Evolutionary conservation across 2,797 vertebrate species (phyloP).

Genomic region (Pseudopleuronectes americanus): DNA sequence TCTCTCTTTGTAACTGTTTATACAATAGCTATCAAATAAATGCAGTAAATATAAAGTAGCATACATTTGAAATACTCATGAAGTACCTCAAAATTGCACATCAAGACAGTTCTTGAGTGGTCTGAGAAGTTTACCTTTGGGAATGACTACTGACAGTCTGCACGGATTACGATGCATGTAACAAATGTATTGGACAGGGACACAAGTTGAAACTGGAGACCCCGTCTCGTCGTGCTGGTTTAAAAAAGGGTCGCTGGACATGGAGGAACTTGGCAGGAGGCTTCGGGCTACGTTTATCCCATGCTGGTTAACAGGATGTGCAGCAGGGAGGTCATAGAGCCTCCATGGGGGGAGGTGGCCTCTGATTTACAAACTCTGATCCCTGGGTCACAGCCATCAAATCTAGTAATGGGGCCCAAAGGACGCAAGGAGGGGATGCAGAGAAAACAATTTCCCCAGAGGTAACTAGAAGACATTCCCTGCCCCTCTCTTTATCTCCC

Average conservation of each 20-base stretch:
- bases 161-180: background rate
- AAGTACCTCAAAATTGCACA: background rate
- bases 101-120: too few species aligned
- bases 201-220: background rate
- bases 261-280: slow-evolving; percentile 40
- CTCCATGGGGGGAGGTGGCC: slow-evolving; percentile 44
- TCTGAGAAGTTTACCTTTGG: background rate
- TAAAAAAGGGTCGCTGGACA: slow-evolving; percentile 1
- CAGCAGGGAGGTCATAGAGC: slow-evolving; percentile 54
- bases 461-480: slow-evolving; percentile 72
- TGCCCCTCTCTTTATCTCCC: slow-evolving; percentile 20
- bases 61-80: background rate
- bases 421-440: slow-evolving; percentile 40
- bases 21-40: too few species aligned
- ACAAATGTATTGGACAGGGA: background rate
- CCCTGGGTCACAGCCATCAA: slow-evolving; percentile 35
- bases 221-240: background rate
- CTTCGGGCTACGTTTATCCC: slow-evolving; percentile 41
- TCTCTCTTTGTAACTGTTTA: too few species aligned
- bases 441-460: slow-evolving; percentile 36
- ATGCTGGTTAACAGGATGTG: slow-evolving; percentile 60
- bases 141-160: background rate
- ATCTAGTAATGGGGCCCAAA: slow-evolving; percentile 59
- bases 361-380: slow-evolving; percentile 63
- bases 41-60: background rate